Evolutionary conservation across 2,888 invertebrate genomes (phyloP), one percentile per base, ranked within the genome.

Genomic region (Alsophila aescularia): DNA sequence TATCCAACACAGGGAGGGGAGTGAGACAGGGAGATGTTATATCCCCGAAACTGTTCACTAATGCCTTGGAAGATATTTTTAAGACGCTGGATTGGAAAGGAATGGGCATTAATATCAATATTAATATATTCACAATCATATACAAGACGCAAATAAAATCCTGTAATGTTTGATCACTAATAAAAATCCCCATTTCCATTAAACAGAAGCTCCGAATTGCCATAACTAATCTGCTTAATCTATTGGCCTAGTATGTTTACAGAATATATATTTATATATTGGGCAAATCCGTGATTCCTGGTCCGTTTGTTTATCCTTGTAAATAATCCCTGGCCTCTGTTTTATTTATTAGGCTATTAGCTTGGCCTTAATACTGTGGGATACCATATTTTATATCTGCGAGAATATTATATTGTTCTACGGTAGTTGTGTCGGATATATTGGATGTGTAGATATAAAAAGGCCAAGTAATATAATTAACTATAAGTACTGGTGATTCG

Each of bases 301-400:
- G 31, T 42, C 24, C 32, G 47, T 58, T 57, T 54, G 52, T 58
- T 18, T 50, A 50, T 50, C 48, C 52, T 56, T 53, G 36, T 50
- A 54, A 54, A 52, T 60, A 52, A 52, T 54, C 41, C 44, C 29
- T 34, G 39, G 39, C 48, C 43, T 43, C 34, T 42, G 49, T 58
- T 60, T 60, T 60, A 63, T 63, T 58, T 56, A 56, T 56, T 51
- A 48, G 50, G 49, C 54, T 49, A 44, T 54, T 54, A 54, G 49
- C 27, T 15, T 37, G 45, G 40, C 52, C 36, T 41, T 47, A 31
- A 18, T 36, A 14, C 29, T 52, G 35, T 21, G 16, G 48, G 31
- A 41, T 42, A 47, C 18, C 39, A 40, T 52, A 34, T 35, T 27
- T 35, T 44, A 40, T 52, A 27, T 35, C 29, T 13, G 21, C 13